These are phyloP conservation scores for Penaeus japonicus DNA, from an alignment of 1,140 invertebrate species.

Conservation along the genomic window DNA sequence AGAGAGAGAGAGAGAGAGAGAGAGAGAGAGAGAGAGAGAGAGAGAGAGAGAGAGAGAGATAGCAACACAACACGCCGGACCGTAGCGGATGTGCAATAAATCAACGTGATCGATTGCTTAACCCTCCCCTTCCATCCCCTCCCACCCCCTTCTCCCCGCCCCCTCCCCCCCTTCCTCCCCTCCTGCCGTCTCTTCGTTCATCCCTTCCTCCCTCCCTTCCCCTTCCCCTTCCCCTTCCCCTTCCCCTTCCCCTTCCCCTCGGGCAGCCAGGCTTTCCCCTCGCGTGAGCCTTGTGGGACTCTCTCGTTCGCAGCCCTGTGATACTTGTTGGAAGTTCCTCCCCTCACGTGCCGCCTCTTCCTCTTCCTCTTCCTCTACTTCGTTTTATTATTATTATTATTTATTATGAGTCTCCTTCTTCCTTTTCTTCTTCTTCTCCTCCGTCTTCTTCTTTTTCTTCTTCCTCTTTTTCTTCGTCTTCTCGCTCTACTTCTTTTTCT, in stretches of 20 bases:
- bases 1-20: neutral
- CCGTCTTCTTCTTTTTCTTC: neutral
- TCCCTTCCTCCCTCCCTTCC: neutral
- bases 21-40: neutral
- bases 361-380: neutral
- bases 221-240: neutral
- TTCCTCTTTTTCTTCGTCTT: neutral
- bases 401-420: too few species aligned
- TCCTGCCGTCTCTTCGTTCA: neutral
- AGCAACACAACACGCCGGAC: neutral
- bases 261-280: neutral
- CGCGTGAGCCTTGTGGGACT: neutral
- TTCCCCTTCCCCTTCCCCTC: neutral
- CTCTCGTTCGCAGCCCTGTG: neutral
- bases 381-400: too few species aligned
- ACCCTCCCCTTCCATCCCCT: neutral
- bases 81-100: conserved; percentile 52
- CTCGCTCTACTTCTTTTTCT: neutral
- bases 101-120: conserved; percentile 52
- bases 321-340: neutral
- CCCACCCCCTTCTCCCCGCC: neutral
- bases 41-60: neutral
- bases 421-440: neutral
- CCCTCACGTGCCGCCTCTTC: neutral
- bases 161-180: neutral